Evolutionary conservation across 2,797 vertebrate species (phyloP).

Genomic region (Gymnoscopelus microlampas): DNA sequence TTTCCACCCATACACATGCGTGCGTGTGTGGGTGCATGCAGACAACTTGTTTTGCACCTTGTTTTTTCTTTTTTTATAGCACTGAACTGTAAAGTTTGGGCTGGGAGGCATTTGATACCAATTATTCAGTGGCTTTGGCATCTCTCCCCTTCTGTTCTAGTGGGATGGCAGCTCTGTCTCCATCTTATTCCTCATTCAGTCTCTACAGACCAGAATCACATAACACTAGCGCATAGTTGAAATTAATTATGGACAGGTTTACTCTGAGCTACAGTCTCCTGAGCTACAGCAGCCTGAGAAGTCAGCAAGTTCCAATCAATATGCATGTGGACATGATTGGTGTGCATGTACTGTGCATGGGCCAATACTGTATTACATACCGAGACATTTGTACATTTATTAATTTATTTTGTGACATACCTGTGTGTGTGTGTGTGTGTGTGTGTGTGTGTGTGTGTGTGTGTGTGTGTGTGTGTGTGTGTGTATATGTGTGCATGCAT

Average conservation of each 20-base stretch:
- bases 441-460: neutral
- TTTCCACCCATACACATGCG: too few relatives aligned
- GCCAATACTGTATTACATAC: too few relatives aligned
- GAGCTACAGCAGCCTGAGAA: neutral
- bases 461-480: constrained; percentile 9
- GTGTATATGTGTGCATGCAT: neutral
- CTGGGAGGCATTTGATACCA: constrained; percentile 4
- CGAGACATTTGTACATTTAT: neutral
- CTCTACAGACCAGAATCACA: neutral
- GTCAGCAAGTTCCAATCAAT: neutral
- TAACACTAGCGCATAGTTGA: neutral
- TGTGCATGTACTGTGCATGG: too few relatives aligned
- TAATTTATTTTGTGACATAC: neutral
- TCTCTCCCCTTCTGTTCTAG: constrained; percentile 1
- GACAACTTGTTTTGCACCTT: neutral
- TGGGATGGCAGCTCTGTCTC: neutral
- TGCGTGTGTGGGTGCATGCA: neutral
- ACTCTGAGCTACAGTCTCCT: neutral
- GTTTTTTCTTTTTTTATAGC: constrained; percentile 12
- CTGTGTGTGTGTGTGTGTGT: neutral
- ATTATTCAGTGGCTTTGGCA: constrained; percentile 26
- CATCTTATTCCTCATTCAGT: neutral
- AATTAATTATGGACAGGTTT: neutral
- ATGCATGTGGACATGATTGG: neutral
- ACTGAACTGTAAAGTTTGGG: constrained; percentile 3